Evolutionary conservation across 2,797 vertebrate species (phyloP).

Genomic region (Parambassis ranga): DNA sequence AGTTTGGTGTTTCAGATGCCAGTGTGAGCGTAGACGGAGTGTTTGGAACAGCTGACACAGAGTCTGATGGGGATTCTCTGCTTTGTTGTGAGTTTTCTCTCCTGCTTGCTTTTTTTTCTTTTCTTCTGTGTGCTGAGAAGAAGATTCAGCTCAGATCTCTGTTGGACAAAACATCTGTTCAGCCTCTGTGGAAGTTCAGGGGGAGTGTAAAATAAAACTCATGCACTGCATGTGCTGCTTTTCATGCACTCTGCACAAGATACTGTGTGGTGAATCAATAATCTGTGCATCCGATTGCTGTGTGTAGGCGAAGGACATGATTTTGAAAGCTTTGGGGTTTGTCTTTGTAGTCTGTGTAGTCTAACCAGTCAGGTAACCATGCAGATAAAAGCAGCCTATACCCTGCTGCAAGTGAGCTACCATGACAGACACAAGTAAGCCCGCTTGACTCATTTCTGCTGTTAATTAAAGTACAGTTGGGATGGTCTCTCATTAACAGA

Average conservation of each 20-base stretch:
- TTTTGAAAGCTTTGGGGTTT: no score
- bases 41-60: conserved; percentile 27
- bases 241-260: neutral
- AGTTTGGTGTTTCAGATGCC: neutral
- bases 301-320: no score
- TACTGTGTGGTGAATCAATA: neutral
- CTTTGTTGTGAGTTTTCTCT: conserved; percentile 23
- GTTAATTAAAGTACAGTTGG: no score
- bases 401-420: no score
- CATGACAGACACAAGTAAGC: no score
- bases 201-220: conserved; percentile 19
- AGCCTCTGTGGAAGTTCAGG: conserved; percentile 51
- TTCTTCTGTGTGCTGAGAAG: conserved; percentile 13
- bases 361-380: no score
- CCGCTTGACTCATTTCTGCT: no score
- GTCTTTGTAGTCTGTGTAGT: no score
- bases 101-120: no score
- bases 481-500: neutral
- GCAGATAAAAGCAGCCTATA: no score
- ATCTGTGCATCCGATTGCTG: neutral
- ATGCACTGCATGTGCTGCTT: neutral
- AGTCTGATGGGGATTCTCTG: conserved; percentile 39
- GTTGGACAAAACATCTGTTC: conserved; percentile 56
- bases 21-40: conserved; percentile 4
- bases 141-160: conserved; percentile 41